Evolutionary conservation across 2,888 invertebrate species (phyloP).

Genomic region (Microctonus hyperodae): DNA sequence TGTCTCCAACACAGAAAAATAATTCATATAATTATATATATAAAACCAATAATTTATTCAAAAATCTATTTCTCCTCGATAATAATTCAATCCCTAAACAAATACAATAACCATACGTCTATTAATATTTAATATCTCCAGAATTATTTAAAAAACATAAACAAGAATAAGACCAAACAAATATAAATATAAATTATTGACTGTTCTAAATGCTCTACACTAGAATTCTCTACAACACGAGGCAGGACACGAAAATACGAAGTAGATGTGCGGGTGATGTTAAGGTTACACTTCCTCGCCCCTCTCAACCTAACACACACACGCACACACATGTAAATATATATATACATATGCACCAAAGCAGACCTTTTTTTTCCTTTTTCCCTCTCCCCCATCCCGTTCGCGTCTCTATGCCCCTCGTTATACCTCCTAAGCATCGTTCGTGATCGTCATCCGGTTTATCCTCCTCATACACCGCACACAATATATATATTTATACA

Average conservation of each 20-base stretch:
- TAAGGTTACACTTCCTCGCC: slow-evolving; percentile 2
- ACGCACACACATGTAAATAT: neutral
- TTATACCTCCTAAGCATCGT: slow-evolving; percentile 6
- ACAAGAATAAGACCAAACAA: too few species aligned
- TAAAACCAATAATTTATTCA: too few species aligned
- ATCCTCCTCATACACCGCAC: neutral
- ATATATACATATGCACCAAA: neutral
- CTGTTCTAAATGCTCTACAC: too few species aligned
- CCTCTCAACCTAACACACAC: neutral
- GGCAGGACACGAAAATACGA: neutral
- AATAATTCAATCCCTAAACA: too few species aligned
- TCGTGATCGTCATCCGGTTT: slow-evolving; percentile 14
- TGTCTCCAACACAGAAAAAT: too few species aligned
- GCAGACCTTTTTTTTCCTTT: slow-evolving; percentile 11
- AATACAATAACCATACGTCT: too few species aligned
- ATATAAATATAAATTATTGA: too few species aligned
- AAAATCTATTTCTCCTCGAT: too few species aligned
- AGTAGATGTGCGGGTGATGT: slow-evolving; percentile 1
- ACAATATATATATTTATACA: neutral
- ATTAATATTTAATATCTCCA: too few species aligned
- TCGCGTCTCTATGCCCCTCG: slow-evolving; percentile 10
- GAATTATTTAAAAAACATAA: too few species aligned
- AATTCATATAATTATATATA: too few species aligned
- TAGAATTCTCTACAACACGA: neutral
- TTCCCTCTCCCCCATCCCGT: neutral